Base-by-base conservation (phyloP, 1,140 invertebrate species). In the Aphidius gifuensis region DNA sequence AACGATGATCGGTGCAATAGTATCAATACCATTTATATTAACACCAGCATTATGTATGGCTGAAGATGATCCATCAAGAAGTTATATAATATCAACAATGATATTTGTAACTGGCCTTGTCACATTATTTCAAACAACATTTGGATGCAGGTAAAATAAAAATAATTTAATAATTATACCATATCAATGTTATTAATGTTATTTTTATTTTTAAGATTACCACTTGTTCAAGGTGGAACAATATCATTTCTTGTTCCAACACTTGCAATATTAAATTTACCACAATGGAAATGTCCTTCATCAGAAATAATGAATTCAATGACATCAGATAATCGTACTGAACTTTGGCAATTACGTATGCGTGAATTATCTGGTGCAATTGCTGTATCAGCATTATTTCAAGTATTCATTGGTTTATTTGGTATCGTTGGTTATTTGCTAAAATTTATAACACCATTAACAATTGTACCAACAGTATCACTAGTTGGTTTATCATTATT, bases 21-120 rank as follows among this genome's bases (percentile, higher is more conserved):
- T 94, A 0, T 87, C 91, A 1, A 91, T 92, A 62, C 92, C 92
- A 0, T 91, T 94, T 66, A 88, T 96, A 48, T 74, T 95, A 46
- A 89, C 90, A 11, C 89, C 90, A 3, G 86, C 88, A 0, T 80
- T 95, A 3, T 95, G 93, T 74, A 93, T 96, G 86, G 83, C 83
- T 2, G 87, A 90, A 62, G 85, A 88, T 47, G 89, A 92, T 76
- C 89, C 91, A 0, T 85, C 88, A n/a, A 82, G 87, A 50, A 90
- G 86, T 64, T 85, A 92, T 69, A 89, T 96, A 32, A 91, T 94
- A 61, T 92, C 90, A 0, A 94, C 92, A 0, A 92, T 93, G 84
- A 92, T 94, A 59, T 93, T 96, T 70, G 89, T 94, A 5, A 92
- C 91, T 38, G 93, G 92, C 9, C 75, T 96, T 0, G 86, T 92